Conservation (phyloP, 1,140 invertebrate genomes). For the Trypoxylus dichotomus region DNA sequence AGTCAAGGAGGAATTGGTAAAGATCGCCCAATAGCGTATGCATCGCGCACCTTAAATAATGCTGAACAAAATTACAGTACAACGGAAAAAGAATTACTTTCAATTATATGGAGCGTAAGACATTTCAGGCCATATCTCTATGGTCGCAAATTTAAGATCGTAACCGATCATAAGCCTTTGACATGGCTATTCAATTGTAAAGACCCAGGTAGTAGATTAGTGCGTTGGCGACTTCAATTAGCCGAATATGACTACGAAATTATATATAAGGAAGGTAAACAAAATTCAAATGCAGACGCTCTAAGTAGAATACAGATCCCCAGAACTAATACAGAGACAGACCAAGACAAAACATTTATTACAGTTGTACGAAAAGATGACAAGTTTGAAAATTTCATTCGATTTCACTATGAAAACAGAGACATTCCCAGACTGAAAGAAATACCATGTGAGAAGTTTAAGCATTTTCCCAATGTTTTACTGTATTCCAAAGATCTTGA, state of each 20-base stretch:
- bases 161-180: conserved; percentile 59
- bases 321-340: conserved; percentile 30
- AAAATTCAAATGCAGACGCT: conserved; percentile 30
- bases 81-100: conserved; percentile 31
- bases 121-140: conserved; percentile 57
- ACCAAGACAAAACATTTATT: conserved; percentile 26
- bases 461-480: conserved; percentile 40
- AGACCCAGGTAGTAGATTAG: conserved; percentile 46
- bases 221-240: conserved; percentile 47
- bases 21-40: conserved; percentile 47
- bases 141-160: conserved; percentile 54
- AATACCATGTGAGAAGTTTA: conserved; percentile 40
- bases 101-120: conserved; percentile 43
- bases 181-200: conserved; percentile 55
- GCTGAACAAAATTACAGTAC: conserved; percentile 18
- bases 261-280: conserved; percentile 39
- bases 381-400: conserved; percentile 44
- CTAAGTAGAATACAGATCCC: conserved; percentile 39
- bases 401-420: conserved; percentile 43
- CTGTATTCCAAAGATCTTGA: conserved; percentile 45
- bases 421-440: conserved; percentile 37
- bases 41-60: conserved; percentile 28
- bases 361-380: conserved; percentile 26
- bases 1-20: conserved; percentile 40
- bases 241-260: conserved; percentile 50